Percentiles rank a stretch among this genome's conserved stretches.
phyloP scores from a whole-genome alignment of 2,888 invertebrate genomes.

The Campoplex nolae region DNA sequence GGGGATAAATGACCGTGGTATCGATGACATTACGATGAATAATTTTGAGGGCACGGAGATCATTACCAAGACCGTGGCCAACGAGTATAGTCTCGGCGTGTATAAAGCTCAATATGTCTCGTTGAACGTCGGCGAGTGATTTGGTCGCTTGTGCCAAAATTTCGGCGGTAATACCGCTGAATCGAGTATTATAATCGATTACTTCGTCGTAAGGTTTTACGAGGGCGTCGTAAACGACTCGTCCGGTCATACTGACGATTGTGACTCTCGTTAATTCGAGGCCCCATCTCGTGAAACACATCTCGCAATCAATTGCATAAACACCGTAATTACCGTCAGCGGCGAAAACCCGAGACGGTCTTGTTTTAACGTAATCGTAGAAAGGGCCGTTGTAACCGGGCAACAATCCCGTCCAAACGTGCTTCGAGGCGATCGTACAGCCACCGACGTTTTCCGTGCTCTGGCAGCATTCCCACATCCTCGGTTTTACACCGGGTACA shows the following conservation, averaged over 20 bases:
- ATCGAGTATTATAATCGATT: constrained; percentile 97
- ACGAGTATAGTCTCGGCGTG: constrained; percentile 94
- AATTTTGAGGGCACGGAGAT: constrained; percentile 93
- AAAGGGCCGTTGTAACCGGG: constrained; percentile 91
- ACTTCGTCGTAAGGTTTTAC: constrained; percentile 94
- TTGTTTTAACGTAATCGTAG: constrained; percentile 88
- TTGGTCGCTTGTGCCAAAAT: constrained; percentile 88
- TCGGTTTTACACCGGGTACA: constrained; percentile 66
- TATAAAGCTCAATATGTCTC: constrained; percentile 92
- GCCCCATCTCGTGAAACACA: constrained; percentile 96
- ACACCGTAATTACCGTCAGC: constrained; percentile 86
- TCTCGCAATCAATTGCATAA: constrained; percentile 98
- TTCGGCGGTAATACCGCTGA: constrained; percentile 94
- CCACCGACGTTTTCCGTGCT: constrained; percentile 86
- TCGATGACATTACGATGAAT: constrained; percentile 95
- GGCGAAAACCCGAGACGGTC: constrained; percentile 84
- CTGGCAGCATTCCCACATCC: constrained; percentile 88
- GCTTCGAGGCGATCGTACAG: constrained; percentile 88
- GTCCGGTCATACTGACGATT: constrained; percentile 91
- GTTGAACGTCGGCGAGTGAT: constrained; percentile 92
- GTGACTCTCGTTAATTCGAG: constrained; percentile 95
- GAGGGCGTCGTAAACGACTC: constrained; percentile 92
- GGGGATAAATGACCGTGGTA: constrained; percentile 95
- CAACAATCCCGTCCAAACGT: constrained; percentile 92
- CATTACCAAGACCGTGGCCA: constrained; percentile 98